Evolutionary conservation across 2,113 vertebrate genomes (phyloP), one percentile per base, ranked within the genome.

Genomic region (Sander vitreus): DNA sequence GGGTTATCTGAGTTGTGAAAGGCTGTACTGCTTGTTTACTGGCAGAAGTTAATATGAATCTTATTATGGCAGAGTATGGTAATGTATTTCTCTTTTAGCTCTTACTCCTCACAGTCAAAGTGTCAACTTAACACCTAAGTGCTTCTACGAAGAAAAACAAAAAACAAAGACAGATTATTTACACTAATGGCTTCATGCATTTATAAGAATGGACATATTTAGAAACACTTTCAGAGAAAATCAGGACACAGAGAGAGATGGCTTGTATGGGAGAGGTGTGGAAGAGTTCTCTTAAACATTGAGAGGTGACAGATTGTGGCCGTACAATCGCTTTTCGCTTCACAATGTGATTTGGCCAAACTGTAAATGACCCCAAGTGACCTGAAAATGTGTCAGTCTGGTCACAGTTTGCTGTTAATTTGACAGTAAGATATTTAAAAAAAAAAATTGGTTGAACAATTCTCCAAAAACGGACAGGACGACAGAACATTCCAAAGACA

Each of bases 181-280:
- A 91, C 91, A 94, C 53, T 50, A 54, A 82, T 78, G 84, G 60
- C 45, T 76, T 83, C 91, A 92, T 93, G 91, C 94, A 84, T 74
- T 73, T 59, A 48, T 39, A 64, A 64, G 53, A 85, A 85, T 60
- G 36, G 36, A 51, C 50, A 62, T 55, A 39, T 76, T 48, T 60
- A 73, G 53, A 72, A 76, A 85, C 1, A 14, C 27, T 70, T 30
- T 14, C 12, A 54, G 72, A 63, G 66, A 82, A 39, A 64, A 55
- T 55, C 1, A 33, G 62, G 27, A 76, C 18, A 51, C 50, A 57
- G 39, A 48, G 45, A 62, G 27, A 39, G 33, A 69, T 57, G 62
- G 27, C 59, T 18, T 59, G 72, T 80, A 57, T 73, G 5, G 55
- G 54, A 54, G 60, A 59, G 5, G 18, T 53, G 72, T 21, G 16